Evolutionary conservation across 2,113 vertebrate species (phyloP), one percentile per base, ranked within the genome.

Genomic region (Aegypius monachus): DNA sequence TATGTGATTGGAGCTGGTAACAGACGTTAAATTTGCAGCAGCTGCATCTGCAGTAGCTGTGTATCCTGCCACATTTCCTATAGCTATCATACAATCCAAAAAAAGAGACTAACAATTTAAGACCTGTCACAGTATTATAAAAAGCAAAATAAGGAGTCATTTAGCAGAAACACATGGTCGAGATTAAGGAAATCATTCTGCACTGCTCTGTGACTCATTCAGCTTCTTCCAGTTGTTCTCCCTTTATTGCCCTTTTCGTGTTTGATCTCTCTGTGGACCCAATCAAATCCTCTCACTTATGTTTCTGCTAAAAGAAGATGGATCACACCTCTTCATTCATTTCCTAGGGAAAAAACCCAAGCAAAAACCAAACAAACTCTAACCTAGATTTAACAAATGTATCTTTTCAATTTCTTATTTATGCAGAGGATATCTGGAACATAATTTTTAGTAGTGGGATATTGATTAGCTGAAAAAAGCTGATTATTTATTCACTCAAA

Each of bases 91-190:
- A 80, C 16, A 65, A 43, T 70, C 42, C 31, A 59, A 67, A 72
- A 72, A 96, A 55, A 43, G 7, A 95, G 2, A 58, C 40, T 31
- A 91, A 74, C 32, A 62, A 89, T 88, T 62, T 84, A 63, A 91
- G 22, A 58, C 48, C 61, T 95, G 45, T 63, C 91, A 74, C 5
- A 4, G 48, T 61, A 53, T 38, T 53, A 65, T 26, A 92, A 81
- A 92, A 95, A 26, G 22, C 16, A 90, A 96, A 93, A 92, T 48
- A 96, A 96, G 70, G 74, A 88, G 23, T 95, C 93, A 83, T 75
- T 96, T 96, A 96, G 17, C 59, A 97, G 66, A 91, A 91, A 93
- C 52, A 89, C 70, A 71, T 42, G 34, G n/a, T 73, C 16, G 16
- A 92, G 88, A 96, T 92, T 91, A 80, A 87, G 58, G 32, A 93